These are phyloP conservation scores for Leptura quadrifasciata DNA, from an alignment of 2,888 invertebrate species.

Conservation along the genomic window DNA sequence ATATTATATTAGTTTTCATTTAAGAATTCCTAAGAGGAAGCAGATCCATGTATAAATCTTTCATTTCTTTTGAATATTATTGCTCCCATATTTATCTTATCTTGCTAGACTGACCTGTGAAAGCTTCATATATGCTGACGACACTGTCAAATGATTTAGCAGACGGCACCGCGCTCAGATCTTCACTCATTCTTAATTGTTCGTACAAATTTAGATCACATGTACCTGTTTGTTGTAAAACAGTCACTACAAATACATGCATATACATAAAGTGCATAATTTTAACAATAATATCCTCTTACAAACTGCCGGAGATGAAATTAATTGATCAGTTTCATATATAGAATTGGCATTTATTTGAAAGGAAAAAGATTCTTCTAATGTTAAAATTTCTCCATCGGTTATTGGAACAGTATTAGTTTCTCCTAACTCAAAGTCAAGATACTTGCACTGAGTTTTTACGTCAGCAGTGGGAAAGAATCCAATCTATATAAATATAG, in stretches of 20 bases:
- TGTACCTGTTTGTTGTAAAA: conserved; percentile 60
- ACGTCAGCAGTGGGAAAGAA: conserved; percentile 62
- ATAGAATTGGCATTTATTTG: conserved; percentile 49
- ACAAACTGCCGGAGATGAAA: conserved; percentile 55
- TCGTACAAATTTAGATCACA: conserved; percentile 57
- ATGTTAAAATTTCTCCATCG: conserved; percentile 53
- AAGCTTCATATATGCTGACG: conserved; percentile 64
- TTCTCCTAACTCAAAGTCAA: conserved; percentile 59
- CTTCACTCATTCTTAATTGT: conserved; percentile 54
- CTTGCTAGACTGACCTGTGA: no score
- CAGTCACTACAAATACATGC: conserved; percentile 56
- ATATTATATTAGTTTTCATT: no score
- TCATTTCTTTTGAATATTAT: no score
- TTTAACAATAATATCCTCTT: no score
- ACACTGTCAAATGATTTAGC: conserved; percentile 59
- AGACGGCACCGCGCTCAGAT: conserved; percentile 27
- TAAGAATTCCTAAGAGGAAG: no score
- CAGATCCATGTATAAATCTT: no score
- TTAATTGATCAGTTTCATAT: conserved; percentile 57
- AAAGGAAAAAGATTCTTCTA: conserved; percentile 54
- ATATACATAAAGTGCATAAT: no score
- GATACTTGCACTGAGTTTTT: conserved; percentile 57
- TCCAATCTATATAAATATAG: conserved; percentile 53
- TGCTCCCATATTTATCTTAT: no score
- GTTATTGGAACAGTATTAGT: conserved; percentile 56